Evolutionary conservation across 2,888 invertebrate genomes (phyloP), one percentile per base, ranked within the genome.

Genomic region (Pogonocherus hispidulus): DNA sequence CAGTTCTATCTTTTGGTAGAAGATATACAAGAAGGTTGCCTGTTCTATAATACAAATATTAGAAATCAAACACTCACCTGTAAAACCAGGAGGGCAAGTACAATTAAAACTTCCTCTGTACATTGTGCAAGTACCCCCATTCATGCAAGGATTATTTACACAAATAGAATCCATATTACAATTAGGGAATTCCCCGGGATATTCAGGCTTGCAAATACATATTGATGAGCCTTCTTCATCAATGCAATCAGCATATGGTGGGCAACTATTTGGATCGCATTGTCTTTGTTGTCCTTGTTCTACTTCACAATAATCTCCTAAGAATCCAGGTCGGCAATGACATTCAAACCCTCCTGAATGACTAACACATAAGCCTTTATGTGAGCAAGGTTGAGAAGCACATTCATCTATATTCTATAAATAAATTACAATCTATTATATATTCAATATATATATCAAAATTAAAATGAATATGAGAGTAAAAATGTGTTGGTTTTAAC

Each of bases 81-180:
- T 88, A 86, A 90, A 94, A 0, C 92, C 92, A 1, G 90, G 87
- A 16, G 89, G 87, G 82, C 94, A 94, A 56, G 89, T 86, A 85
- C 94, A 94, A 84, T 92, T 91, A 84, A 91, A 90, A 71, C 88
- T 86, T 84, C 87, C 88, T 63, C 78, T 86, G 72, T 87, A 85
- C 66, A 88, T 87, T 52, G 82, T 79, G 85, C 94, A 95, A n/a
- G 89, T 88, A 66, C 91, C 95, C 0, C 93, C 93, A 84, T 94
- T 92, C 71, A 88, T 87, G 80, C 95, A 95, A 46, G 91, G 93
- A 76, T 90, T 90, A 47, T 88, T 90, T 71, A 88, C 88, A 84
- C 95, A 95, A 44, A 84, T 82, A 75, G 86, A 87, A 57, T 83
- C 82, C 73, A 87, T 84, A 9, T 85, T 86, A 76, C 88, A 88